These are phyloP conservation scores for Hydrotaea cyrtoneurina DNA, from an alignment of 2,888 invertebrate species.

Conservation along the genomic window DNA sequence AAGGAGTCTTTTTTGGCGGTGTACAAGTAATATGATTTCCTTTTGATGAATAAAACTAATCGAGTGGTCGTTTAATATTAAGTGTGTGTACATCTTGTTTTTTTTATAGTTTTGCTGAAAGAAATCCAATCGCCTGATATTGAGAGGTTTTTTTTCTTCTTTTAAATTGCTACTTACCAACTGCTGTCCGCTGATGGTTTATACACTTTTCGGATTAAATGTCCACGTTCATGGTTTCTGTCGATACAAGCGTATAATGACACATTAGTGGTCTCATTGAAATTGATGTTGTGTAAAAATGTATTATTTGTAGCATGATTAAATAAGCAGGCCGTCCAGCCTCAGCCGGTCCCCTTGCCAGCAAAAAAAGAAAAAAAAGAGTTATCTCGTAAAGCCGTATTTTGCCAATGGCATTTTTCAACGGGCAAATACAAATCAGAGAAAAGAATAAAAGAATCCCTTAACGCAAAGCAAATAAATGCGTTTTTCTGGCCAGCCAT, in stretches of 20 bases:
- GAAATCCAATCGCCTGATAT: constrained; percentile 5
- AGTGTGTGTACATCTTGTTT: background rate
- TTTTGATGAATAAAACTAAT: background rate
- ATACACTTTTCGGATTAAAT: constrained; percentile 26
- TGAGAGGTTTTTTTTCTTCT: background rate
- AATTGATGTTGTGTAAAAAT: constrained; percentile 40
- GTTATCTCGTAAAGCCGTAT: constrained; percentile 21
- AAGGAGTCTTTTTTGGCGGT: background rate
- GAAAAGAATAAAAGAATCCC: constrained; percentile 50
- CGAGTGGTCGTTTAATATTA: background rate
- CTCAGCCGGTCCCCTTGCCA: background rate
- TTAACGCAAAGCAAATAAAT: constrained; percentile 71
- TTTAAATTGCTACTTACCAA: constrained; percentile 7
- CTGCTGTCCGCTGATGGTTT: background rate
- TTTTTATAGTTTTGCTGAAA: background rate
- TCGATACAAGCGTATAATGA: constrained; percentile 29
- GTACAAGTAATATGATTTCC: background rate
- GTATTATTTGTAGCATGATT: constrained; percentile 36
- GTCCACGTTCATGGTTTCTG: constrained; percentile 12
- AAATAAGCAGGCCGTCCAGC: background rate
- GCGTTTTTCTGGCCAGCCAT: constrained; percentile 74
- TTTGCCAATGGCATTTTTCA: constrained; percentile 5
- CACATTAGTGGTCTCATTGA: constrained; percentile 40
- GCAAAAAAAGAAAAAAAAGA: background rate
- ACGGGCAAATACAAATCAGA: constrained; percentile 34